A percentile compares a stretch with the other conserved stretches of the same genome.
Evolutionary conservation across 92 coral and sea anemone genomes (phyloP).

Genomic region (Actinernus sp.): DNA sequence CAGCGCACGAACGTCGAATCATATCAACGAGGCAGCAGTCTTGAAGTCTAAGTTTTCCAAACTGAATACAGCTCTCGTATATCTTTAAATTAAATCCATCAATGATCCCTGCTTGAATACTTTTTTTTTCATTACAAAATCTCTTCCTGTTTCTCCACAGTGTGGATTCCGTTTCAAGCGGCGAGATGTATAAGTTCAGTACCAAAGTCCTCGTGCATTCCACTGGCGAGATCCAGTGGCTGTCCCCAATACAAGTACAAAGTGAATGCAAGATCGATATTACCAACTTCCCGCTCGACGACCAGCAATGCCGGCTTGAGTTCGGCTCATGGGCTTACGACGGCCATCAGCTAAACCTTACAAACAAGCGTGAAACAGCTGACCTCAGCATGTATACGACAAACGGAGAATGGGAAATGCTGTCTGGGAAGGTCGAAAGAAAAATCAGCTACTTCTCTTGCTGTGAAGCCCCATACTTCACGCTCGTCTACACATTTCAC

Average conservation of each 20-base stretch:
- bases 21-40: no score
- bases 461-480: slow-evolving; percentile 57
- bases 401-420: slow-evolving; percentile 83
- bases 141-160: no score
- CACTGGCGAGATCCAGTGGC: slow-evolving; percentile 73
- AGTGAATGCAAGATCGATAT: slow-evolving; percentile 84
- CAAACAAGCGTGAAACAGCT: slow-evolving; percentile 49
- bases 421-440: slow-evolving; percentile 38
- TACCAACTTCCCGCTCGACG: slow-evolving; percentile 81
- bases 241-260: slow-evolving; percentile 72
- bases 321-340: slow-evolving; percentile 84
- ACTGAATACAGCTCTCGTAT: no score
- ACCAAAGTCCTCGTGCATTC: slow-evolving; percentile 68
- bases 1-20: no score
- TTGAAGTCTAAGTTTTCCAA: no score
- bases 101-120: no score
- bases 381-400: slow-evolving; percentile 67
- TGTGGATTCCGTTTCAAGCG: slow-evolving; percentile 75
- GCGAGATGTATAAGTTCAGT: slow-evolving; percentile 76
- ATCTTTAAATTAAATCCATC: no score
- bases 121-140: no score
- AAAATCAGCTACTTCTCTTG: slow-evolving; percentile 40
- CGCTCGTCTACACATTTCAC: slow-evolving; percentile 65
- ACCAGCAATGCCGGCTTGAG: slow-evolving; percentile 66
- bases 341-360: slow-evolving; percentile 65